Conservation (phyloP, 2,113 vertebrate species). For the Crocuta crocuta region DNA sequence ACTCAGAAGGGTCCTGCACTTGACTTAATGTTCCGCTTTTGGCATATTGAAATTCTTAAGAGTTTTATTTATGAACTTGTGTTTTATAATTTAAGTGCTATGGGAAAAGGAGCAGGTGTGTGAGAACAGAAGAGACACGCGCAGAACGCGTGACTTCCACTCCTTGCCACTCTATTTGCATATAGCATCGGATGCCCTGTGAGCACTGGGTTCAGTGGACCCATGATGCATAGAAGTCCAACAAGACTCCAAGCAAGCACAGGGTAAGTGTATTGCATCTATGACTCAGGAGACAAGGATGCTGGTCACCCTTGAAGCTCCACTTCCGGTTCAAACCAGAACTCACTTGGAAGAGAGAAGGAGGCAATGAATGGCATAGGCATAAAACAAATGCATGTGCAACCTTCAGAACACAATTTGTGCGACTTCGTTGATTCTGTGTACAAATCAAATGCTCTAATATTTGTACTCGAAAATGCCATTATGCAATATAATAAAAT, state of each 20-base stretch:
- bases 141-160: no score
- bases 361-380: not conserved
- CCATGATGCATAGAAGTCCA: not conserved
- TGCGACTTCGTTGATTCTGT: not conserved
- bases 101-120: not conserved
- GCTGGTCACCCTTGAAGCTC: not conserved
- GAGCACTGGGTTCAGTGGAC: not conserved
- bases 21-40: not conserved
- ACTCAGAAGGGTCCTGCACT: accelerated
- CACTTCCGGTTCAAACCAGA: not conserved
- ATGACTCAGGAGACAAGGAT: not conserved
- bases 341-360: not conserved
- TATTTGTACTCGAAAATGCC: conserved; percentile 25
- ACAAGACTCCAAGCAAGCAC: not conserved
- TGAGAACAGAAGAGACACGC: not conserved
- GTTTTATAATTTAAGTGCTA: not conserved
- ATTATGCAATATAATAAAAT: not conserved
- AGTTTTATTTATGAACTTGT: not conserved
- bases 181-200: accelerated
- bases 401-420: not conserved
- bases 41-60: not conserved
- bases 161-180: not conserved
- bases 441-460: not conserved
- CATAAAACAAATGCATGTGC: not conserved
- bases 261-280: not conserved